Percentiles rank a stretch among this genome's conserved stretches.
Evolutionary conservation across 2,113 vertebrate species (phyloP).

Genomic region (Myrmecophaga tridactyla): DNA sequence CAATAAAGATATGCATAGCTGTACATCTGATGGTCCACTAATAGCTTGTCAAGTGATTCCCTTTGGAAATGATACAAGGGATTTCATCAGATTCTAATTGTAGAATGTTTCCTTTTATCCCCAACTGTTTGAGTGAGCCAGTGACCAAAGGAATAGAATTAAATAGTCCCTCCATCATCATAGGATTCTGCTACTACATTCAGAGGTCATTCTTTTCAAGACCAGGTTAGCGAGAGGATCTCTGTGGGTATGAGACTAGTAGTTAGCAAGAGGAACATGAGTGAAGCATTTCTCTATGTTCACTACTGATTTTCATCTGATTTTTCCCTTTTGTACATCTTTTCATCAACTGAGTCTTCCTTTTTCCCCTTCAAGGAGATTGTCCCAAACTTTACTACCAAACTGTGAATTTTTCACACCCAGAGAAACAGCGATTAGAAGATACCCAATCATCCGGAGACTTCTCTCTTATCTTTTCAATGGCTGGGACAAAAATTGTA

Average conservation of each 20-base stretch:
- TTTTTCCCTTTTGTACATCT: background rate
- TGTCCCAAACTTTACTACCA: background rate
- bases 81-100: conserved; percentile 39
- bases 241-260: background rate
- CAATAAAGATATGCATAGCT: conserved; percentile 26
- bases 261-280: background rate
- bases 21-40: background rate
- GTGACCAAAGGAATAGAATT: conserved; percentile 16
- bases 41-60: conserved; percentile 15
- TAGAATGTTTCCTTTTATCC: background rate
- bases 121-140: background rate
- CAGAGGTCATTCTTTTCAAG: background rate
- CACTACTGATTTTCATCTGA: background rate
- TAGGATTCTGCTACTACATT: background rate
- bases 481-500: background rate
- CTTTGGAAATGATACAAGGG: background rate
- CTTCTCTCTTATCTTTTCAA: background rate
- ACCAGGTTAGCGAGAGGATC: background rate
- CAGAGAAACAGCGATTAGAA: background rate
- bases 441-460: background rate
- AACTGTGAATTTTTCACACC: background rate
- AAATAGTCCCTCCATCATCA: background rate
- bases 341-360: background rate
- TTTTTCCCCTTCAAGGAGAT: conserved; percentile 31
- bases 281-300: background rate